A percentile compares a stretch with the other conserved stretches of the same genome.
Conservation (phyloP, 2,113 vertebrate genomes). For the Apistogramma diplotaenia region DNA sequence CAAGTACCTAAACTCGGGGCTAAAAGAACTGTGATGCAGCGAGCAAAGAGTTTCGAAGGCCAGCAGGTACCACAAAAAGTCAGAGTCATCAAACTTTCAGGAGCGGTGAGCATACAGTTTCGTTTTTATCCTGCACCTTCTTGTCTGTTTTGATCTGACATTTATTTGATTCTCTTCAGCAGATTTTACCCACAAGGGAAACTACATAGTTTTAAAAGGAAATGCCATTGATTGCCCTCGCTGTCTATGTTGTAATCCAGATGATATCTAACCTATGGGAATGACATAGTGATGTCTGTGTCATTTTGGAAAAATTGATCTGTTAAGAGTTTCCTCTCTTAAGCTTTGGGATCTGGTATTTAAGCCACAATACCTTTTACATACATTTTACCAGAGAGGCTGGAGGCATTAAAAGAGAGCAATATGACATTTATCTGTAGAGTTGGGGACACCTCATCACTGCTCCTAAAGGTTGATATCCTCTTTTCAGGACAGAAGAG, state of each 20-base stretch:
- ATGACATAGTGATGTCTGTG: constrained; percentile 63
- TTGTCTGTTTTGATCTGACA: constrained; percentile 37
- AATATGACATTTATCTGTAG: constrained; percentile 74
- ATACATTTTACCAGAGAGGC: constrained; percentile 57
- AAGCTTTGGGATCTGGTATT: constrained; percentile 65
- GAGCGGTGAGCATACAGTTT: constrained; percentile 84
- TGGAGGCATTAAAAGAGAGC: constrained; percentile 59
- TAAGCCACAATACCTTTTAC: constrained; percentile 46
- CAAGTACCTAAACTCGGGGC: constrained; percentile 80
- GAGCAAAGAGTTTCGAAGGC: constrained; percentile 80
- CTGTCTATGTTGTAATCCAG: constrained; percentile 46
- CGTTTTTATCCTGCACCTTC: constrained; percentile 4
- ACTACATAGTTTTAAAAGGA: constrained; percentile 31
- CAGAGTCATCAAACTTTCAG: constrained; percentile 90
- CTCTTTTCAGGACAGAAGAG: constrained; percentile 52
- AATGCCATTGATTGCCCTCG: constrained; percentile 52
- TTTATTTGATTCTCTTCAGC: constrained; percentile 42
- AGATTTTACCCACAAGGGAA: constrained; percentile 43
- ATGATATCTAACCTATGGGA: constrained; percentile 66
- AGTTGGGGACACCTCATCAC: constrained; percentile 51
- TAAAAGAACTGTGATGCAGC: constrained; percentile 96
- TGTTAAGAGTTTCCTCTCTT: constrained; percentile 61
- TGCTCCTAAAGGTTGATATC: constrained; percentile 74
- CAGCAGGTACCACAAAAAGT: constrained; percentile 88
- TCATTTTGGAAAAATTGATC: constrained; percentile 72